Evolutionary conservation across 1,140 invertebrate species (phyloP).

Genomic region (Araneus ventricosus): DNA sequence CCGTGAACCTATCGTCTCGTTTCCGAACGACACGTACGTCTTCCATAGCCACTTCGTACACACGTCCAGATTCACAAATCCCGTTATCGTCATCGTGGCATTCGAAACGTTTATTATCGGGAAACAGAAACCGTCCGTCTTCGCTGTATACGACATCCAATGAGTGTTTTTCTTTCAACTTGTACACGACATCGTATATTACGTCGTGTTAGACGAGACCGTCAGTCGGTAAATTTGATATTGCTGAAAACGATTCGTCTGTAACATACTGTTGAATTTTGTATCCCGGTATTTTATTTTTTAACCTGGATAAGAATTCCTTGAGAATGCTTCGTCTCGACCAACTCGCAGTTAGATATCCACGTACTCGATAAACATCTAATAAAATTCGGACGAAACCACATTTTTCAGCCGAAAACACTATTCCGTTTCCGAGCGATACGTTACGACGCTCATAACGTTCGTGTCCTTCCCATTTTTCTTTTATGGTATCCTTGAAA

Average conservation of each 20-base stretch:
- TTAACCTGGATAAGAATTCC: not conserved
- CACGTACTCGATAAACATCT: not conserved
- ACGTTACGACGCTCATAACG: no score
- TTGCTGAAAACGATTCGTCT: not conserved
- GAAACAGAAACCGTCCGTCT: not conserved
- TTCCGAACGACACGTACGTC: not conserved
- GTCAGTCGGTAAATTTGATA: no score
- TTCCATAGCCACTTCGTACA: slow-evolving; percentile 17
- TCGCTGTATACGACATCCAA: not conserved
- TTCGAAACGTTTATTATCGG: not conserved
- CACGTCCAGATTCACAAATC: not conserved
- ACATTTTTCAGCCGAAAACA: slow-evolving; percentile 30
- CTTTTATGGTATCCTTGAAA: not conserved
- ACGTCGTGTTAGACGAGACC: not conserved
- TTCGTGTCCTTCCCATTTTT: slow-evolving; percentile 37
- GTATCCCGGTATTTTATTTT: not conserved
- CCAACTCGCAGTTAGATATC: not conserved
- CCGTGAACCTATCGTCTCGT: not conserved
- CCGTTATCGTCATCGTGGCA: not conserved
- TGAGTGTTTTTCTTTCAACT: not conserved
- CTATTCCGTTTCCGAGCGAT: slow-evolving; percentile 23
- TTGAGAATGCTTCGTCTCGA: not conserved
- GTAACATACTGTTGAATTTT: no score
- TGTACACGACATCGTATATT: not conserved
- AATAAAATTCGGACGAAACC: not conserved